Conservation (phyloP, 2,797 vertebrate genomes). For the Pseudomugil gertrudae region DNA sequence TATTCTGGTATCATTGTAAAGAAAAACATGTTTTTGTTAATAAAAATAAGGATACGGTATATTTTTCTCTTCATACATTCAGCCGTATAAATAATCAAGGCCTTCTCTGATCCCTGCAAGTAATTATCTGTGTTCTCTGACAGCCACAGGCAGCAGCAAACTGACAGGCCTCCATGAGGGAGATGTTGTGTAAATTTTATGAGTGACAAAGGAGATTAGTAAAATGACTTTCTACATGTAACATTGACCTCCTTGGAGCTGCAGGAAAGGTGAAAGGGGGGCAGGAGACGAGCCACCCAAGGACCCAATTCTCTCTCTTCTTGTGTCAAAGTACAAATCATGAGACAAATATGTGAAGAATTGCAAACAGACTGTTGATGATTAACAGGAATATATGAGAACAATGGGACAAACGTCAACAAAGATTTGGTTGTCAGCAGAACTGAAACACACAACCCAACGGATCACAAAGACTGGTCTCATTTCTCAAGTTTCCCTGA, state of each 20-base stretch:
- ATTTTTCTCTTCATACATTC: conserved; percentile 72
- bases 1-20: too few species aligned
- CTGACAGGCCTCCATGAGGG: conserved; percentile 85
- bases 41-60: too few species aligned
- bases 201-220: conserved; percentile 88
- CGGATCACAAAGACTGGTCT: conserved; percentile 29
- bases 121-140: conserved; percentile 86
- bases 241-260: conserved; percentile 79
- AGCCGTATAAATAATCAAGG: conserved; percentile 86
- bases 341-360: background rate
- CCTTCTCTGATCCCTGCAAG: conserved; percentile 79
- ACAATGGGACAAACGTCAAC: background rate
- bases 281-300: conserved; percentile 10
- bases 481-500: conserved; percentile 28
- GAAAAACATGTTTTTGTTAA: too few species aligned
- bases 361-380: background rate
- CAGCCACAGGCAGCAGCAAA: conserved; percentile 83
- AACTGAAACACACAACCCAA: conserved; percentile 1
- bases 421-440: background rate
- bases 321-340: background rate
- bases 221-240: conserved; percentile 80
- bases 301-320: background rate
- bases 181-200: conserved; percentile 89
- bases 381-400: background rate
- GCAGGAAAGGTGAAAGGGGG: conserved; percentile 62